These are phyloP conservation scores for Standfussiana lucernea DNA, from an alignment of 2,888 invertebrate species.

Conservation along the genomic window DNA sequence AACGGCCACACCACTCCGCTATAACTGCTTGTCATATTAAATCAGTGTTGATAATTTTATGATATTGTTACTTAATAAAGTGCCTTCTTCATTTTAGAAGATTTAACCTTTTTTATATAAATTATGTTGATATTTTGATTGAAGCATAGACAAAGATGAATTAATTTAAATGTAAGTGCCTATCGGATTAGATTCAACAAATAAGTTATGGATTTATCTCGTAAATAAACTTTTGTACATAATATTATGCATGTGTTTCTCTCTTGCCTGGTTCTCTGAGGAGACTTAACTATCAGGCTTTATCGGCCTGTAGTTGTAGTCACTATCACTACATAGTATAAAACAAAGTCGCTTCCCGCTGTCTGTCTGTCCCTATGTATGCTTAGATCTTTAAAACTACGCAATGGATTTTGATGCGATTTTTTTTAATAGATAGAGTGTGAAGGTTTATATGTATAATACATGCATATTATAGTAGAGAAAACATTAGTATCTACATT, in stretches of 20 bases:
- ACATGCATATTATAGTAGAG: no score
- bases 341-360: no score
- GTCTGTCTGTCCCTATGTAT: no score
- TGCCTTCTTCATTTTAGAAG: constrained; percentile 4
- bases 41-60: no score
- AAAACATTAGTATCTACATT: no score
- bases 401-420: no score
- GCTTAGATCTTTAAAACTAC: no score
- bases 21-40: no score
- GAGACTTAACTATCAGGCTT: neutral
- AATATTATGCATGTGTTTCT: neutral
- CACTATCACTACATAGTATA: no score
- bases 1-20: no score
- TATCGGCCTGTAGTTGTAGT: neutral
- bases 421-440: no score
- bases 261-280: neutral
- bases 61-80: neutral
- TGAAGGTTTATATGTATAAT: no score
- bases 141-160: constrained; percentile 1
- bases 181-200: constrained; percentile 17
- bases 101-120: neutral
- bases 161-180: neutral
- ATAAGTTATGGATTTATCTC: neutral
- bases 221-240: constrained; percentile 41
- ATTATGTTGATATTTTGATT: constrained; percentile 13